A percentile compares a stretch with the other conserved stretches of the same genome.
These are phyloP conservation scores for Lordiphosa andalusiaca DNA, from an alignment of 2,888 invertebrate genomes.

Conservation along the genomic window DNA sequence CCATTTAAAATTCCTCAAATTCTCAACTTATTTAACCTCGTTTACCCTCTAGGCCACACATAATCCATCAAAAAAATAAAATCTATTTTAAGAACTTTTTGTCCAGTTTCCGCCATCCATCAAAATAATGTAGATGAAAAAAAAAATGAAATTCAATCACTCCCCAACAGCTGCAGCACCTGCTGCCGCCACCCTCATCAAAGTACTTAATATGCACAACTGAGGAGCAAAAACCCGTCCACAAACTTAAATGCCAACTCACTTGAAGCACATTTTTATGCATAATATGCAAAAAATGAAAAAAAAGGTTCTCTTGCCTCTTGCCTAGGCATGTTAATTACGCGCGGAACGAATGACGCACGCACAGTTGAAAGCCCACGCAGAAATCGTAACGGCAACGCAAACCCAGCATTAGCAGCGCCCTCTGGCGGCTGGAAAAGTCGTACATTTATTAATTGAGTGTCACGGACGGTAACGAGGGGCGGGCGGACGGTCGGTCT, in stretches of 20 bases:
- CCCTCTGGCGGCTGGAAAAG: conserved; percentile 37
- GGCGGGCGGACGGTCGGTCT: too few species aligned
- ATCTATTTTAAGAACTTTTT: conserved; percentile 8
- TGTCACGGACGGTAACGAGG: too few species aligned
- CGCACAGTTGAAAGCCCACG: conserved; percentile 4
- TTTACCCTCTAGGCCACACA: not conserved
- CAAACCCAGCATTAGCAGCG: conserved; percentile 22
- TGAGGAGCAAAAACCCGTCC: conserved; percentile 4
- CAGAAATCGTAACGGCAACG: conserved; percentile 14
- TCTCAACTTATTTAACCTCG: too few species aligned
- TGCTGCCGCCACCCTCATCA: conserved; percentile 1
- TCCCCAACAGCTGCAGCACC: not conserved
- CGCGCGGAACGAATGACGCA: conserved; percentile 10
- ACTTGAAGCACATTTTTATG: conserved; percentile 27
- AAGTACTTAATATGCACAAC: conserved; percentile 11
- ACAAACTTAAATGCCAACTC: conserved; percentile 25
- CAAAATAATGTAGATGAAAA: conserved; percentile 1
- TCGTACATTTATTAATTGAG: conserved; percentile 61
- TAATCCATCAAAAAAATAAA: not conserved
- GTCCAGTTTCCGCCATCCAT: conserved; percentile 8
- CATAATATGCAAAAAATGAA: conserved; percentile 22
- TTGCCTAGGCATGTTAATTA: conserved; percentile 11
- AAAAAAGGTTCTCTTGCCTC: conserved; percentile 3
- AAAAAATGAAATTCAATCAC: not conserved
- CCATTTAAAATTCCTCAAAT: not conserved